Conservation (phyloP, 2,888 invertebrate species). For the Chaetogeoica ovagalla region DNA sequence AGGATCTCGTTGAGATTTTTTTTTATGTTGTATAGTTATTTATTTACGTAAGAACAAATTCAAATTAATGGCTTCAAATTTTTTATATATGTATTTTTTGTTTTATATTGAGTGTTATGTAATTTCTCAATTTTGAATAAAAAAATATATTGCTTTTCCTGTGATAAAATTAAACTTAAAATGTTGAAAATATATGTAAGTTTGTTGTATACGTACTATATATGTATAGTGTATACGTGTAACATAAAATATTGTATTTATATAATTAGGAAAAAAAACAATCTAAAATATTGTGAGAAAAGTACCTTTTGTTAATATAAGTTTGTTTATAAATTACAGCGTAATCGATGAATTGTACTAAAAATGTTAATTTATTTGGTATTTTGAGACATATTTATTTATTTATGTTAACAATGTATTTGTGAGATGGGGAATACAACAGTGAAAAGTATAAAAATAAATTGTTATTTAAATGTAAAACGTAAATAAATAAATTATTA, state of each 20-base stretch:
- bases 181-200: too few relatives aligned
- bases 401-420: not conserved
- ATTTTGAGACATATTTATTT: not conserved
- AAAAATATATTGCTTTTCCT: too few relatives aligned
- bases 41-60: too few relatives aligned
- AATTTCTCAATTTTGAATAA: not conserved
- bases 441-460: too few relatives aligned
- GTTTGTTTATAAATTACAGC: not conserved
- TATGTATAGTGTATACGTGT: too few relatives aligned
- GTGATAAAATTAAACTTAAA: too few relatives aligned
- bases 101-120: not conserved
- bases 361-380: not conserved
- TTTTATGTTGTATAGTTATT: not conserved
- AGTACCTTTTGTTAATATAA: not conserved
- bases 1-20: not conserved
- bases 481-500: too few relatives aligned
- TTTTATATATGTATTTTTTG: not conserved
- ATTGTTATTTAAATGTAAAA: too few relatives aligned
- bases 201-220: too few relatives aligned
- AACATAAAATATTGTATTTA: too few relatives aligned
- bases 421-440: too few relatives aligned
- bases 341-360: not conserved
- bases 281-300: not conserved
- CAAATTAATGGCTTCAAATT: not conserved
- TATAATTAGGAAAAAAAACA: not conserved